Percentiles rank a stretch among this genome's conserved stretches.
These are phyloP conservation scores for Entomobrya proxima DNA, from an alignment of 2,888 invertebrate species.

Conservation along the genomic window DNA sequence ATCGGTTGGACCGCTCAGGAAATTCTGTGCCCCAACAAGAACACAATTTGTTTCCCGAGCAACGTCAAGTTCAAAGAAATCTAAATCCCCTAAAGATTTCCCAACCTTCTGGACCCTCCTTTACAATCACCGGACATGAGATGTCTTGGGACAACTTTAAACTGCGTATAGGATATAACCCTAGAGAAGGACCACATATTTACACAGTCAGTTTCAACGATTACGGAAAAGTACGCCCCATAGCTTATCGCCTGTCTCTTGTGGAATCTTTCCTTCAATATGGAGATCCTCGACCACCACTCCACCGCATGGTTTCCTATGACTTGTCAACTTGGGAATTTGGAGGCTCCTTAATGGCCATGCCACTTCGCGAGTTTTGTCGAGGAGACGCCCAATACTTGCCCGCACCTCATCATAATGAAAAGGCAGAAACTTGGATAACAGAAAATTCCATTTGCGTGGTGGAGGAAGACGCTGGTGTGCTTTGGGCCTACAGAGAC, in stretches of 20 bases:
- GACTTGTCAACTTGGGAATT: neutral
- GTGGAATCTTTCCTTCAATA: slow-evolving; percentile 10
- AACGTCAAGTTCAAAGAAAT: slow-evolving; percentile 44
- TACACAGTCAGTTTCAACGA: slow-evolving; percentile 32
- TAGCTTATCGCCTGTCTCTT: slow-evolving; percentile 37
- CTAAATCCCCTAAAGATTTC: slow-evolving; percentile 61
- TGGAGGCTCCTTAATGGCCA: no score
- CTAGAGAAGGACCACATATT: slow-evolving; percentile 8
- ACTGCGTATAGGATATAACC: slow-evolving; percentile 67
- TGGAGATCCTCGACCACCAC: slow-evolving; percentile 35
- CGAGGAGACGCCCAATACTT: slow-evolving; percentile 42
- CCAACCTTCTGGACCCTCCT: slow-evolving; percentile 68
- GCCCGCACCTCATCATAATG: slow-evolving; percentile 12
- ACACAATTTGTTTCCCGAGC: neutral
- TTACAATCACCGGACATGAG: slow-evolving; percentile 64
- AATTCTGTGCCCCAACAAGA: neutral
- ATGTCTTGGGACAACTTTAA: slow-evolving; percentile 73
- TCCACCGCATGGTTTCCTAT: slow-evolving; percentile 40
- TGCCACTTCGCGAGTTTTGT: slow-evolving; percentile 35
- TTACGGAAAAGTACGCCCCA: slow-evolving; percentile 19
- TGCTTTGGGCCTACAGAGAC: slow-evolving; percentile 8
- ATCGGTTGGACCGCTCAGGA: neutral
- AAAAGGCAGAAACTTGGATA: neutral
- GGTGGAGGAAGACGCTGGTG: slow-evolving; percentile 33
- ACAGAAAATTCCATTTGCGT: slow-evolving; percentile 34